Base-by-base conservation (phyloP, 2,888 invertebrate species). In the Microdon myrmicae region DNA sequence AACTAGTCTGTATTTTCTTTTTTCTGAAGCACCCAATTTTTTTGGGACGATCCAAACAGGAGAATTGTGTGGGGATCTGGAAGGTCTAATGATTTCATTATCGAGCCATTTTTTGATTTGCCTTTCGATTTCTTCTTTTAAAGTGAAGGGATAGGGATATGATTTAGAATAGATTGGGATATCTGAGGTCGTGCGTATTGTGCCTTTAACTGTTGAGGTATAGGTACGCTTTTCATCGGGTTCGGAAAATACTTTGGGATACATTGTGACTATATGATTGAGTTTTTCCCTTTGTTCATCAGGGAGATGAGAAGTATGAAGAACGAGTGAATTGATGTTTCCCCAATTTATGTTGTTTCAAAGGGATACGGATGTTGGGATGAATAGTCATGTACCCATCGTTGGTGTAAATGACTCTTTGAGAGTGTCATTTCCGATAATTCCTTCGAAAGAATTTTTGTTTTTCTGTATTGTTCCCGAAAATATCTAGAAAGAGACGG, bases 51-150 rank as follows among this genome's bases (percentile, higher is more conserved):
- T 51, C 32, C 44, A 53, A 3, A 61, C 47, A 3, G 51, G 55
- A 0, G 59, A 59, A n/a, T 60, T 67, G 3, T 47, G 55, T 7
- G 51, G 59, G 3, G 67, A 67, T 17, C 25, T 22, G 10, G 53
- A 53, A 10, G 48, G 47, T 48, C 54, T 28, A 10, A 60, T 47
- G 22, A 54, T 60, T 12, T 43, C 53, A 29, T 53, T 37, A 12
- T 35, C 13, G 5, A 28, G 9, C 3, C 45, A 9, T 22, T 47
- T 7, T 4, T 28, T 32, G 9, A 53, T 35, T 60, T 60, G 29
- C 19, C 54, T 43, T 8, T 60, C 48, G n/a, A 54, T 48, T 16
- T 47, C 32, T 6, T 26, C 19, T 7, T 54, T 60, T 41, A 51
- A 19, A 14, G 14, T 10, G 31, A 37, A 45, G 13, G 53, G 59